A percentile compares a stretch with the other conserved stretches of the same genome.
phyloP scores from a whole-genome alignment of 2,888 invertebrate species.

The Actias luna region DNA sequence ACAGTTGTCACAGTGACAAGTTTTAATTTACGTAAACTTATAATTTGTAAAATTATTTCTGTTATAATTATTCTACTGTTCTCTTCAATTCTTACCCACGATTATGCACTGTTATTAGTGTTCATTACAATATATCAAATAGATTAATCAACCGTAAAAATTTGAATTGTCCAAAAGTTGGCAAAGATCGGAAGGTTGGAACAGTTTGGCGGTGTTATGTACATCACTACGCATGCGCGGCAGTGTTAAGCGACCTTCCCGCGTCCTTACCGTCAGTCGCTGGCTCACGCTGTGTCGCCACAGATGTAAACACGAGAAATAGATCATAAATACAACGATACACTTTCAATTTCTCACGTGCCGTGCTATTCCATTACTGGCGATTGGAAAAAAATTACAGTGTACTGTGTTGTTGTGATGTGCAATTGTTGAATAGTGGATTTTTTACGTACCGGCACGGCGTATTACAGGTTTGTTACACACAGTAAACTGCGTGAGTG shows the following conservation, averaged over 20 bases:
- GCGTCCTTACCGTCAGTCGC: conserved; percentile 71
- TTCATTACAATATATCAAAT: not conserved
- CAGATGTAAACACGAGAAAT: conserved; percentile 59
- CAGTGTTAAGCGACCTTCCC: conserved; percentile 62
- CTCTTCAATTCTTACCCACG: too few species aligned
- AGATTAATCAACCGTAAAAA: not conserved
- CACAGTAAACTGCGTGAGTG: not conserved
- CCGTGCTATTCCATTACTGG: conserved; percentile 28
- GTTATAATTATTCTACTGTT: too few species aligned
- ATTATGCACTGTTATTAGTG: too few species aligned
- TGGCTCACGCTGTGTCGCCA: conserved; percentile 66
- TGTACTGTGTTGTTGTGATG: conserved; percentile 57
- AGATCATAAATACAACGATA: conserved; percentile 37
- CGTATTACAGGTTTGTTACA: conserved; percentile 17
- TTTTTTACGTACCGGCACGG: conserved; percentile 7
- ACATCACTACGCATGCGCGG: conserved; percentile 67
- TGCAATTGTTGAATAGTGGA: conserved; percentile 29
- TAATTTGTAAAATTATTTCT: too few species aligned
- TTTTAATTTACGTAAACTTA: too few species aligned
- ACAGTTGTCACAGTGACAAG: too few species aligned
- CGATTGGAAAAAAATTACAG: conserved; percentile 27
- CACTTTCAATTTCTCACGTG: conserved; percentile 56
- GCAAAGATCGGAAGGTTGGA: conserved; percentile 52
- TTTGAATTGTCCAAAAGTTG: conserved; percentile 28
- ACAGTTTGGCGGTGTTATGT: conserved; percentile 42